Evolutionary conservation across 2,113 vertebrate species (phyloP), one percentile per base, ranked within the genome.

Genomic region (Siniperca knerii): DNA sequence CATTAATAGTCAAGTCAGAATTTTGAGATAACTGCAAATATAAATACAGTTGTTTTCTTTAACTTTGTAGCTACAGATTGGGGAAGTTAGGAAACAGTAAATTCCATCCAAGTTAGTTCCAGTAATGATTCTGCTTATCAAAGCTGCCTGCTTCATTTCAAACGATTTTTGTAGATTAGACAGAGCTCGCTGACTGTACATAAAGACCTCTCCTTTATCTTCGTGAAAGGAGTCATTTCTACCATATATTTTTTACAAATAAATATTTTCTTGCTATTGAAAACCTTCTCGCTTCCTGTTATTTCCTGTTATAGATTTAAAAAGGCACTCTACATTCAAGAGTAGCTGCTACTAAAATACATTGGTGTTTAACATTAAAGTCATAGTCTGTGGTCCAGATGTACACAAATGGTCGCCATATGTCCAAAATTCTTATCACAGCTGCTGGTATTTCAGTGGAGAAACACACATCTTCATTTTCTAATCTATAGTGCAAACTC

Each of bases 181-280:
- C 18, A 9, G 2, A 62, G 18, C 16, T 68, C 25, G 33, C 70
- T 58, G 69, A 72, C 21, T 29, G 23, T 40, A 54, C 48, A 42
- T 40, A 18, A 20, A 55, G 29, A 21, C 37, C 6, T 79, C 52
- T 50, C 25, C 44, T 46, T 78, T 55, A 44, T 75, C 44, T 84
- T 83, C 60, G 15, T 84, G n/a, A 70, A 79, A 29, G 5, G 10
- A 79, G 3, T 67, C 0, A 33, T 79, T 82, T 80, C 23, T 83
- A 76, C 37, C 54, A 29, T 74, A 64, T 68, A 61, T 77, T 73
- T 82, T 85, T 83, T 25, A 75, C 16, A 76, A 82, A 81, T 85
- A 87, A 83, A 83, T 77, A 48, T 80, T 77, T 52, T 79, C 7
- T 40, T 78, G 25, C 8, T 66, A 3, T 10, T 25, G 16, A 48